Conservation (phyloP, 2,888 invertebrate genomes). For the Fragum whitleyi region DNA sequence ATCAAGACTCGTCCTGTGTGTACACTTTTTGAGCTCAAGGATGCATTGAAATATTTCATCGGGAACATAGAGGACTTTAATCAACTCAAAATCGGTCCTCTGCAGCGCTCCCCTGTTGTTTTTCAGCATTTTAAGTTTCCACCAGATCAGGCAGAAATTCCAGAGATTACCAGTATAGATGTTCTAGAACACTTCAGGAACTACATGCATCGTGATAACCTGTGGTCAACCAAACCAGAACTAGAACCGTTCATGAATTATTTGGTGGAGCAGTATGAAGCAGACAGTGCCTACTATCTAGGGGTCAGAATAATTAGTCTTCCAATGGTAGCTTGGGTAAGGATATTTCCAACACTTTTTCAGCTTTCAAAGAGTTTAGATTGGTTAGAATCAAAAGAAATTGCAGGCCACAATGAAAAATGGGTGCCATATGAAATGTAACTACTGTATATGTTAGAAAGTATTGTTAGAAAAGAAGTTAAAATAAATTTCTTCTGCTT, state of each 20-base stretch:
- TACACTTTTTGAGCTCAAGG: slow-evolving; percentile 79
- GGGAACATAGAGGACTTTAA: slow-evolving; percentile 73
- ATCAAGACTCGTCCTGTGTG: slow-evolving; percentile 78
- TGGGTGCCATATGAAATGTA: too few species aligned
- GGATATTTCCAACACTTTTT: too few species aligned
- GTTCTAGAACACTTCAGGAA: slow-evolving; percentile 75
- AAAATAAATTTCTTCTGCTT: too few species aligned
- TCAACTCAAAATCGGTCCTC: slow-evolving; percentile 78
- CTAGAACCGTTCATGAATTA: slow-evolving; percentile 80
- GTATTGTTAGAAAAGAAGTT: not conserved
- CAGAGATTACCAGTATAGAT: slow-evolving; percentile 78
- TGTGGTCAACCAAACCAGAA: slow-evolving; percentile 73
- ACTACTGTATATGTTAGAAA: too few species aligned
- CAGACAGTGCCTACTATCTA: slow-evolving; percentile 75
- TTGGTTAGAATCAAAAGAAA: too few species aligned
- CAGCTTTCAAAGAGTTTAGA: too few species aligned
- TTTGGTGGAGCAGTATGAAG: slow-evolving; percentile 71
- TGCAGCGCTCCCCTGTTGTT: slow-evolving; percentile 79
- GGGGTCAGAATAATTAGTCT: slow-evolving; percentile 82
- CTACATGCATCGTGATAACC: slow-evolving; percentile 74
- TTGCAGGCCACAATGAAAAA: too few species aligned
- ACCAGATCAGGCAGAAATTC: slow-evolving; percentile 74
- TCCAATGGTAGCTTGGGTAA: slow-evolving; percentile 80
- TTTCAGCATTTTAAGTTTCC: slow-evolving; percentile 81
- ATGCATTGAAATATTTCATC: slow-evolving; percentile 74